Percentiles rank a stretch among this genome's conserved stretches.
These are phyloP conservation scores for Sycophila sp. DNA, from an alignment of 1,140 invertebrate genomes.

Conservation along the genomic window DNA sequence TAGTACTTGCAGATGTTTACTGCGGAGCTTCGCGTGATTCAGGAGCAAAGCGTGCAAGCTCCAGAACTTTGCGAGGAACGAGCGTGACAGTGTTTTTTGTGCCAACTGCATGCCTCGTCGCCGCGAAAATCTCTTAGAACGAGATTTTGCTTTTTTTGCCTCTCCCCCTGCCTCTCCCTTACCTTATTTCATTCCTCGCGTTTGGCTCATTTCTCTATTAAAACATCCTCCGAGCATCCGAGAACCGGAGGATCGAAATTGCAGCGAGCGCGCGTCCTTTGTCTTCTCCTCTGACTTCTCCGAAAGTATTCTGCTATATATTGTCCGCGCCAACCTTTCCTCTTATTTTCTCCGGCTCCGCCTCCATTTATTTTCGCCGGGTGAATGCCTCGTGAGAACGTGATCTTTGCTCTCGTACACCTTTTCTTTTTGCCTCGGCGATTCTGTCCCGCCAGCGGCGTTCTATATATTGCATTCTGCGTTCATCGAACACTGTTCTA, in stretches of 20 bases:
- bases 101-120: not conserved
- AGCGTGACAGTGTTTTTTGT: not conserved
- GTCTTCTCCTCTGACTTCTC: not conserved
- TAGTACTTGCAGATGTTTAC: too few species aligned
- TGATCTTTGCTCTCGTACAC: not conserved
- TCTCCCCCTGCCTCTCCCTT: not conserved
- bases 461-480: too few species aligned
- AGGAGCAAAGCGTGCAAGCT: too few species aligned
- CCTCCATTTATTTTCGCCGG: not conserved
- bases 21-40: too few species aligned
- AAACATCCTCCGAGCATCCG: not conserved
- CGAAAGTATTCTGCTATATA: not conserved
- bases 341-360: not conserved
- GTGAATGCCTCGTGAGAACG: not conserved
- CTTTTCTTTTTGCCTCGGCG: too few species aligned
- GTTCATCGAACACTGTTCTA: too few species aligned
- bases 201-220: slow-evolving; percentile 6
- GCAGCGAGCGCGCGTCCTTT: not conserved
- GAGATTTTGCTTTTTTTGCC: not conserved
- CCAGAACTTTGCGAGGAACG: not conserved
- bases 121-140: too few species aligned
- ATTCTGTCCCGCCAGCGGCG: too few species aligned
- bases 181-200: not conserved
- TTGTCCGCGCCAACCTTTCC: not conserved
- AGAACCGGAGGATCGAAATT: not conserved